These are phyloP conservation scores for Equus przewalskii DNA, from an alignment of 2,113 vertebrate species.

Conservation along the genomic window DNA sequence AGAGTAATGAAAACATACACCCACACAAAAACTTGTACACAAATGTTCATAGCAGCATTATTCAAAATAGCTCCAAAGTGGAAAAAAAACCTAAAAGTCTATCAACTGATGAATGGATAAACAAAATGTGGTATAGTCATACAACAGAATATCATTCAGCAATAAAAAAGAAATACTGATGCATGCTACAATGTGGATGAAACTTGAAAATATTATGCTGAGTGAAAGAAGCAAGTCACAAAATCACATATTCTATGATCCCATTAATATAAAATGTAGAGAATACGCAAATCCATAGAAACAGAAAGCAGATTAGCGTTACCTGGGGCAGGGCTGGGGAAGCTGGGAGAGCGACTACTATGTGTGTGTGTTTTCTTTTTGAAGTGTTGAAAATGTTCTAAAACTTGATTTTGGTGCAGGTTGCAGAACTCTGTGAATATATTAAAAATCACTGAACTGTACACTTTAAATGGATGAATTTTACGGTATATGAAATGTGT, in stretches of 20 bases:
- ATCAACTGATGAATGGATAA: background rate
- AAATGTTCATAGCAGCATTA: background rate
- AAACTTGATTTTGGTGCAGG: constrained; percentile 11
- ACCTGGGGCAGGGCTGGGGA: background rate
- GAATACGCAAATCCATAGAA: background rate
- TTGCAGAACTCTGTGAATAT: background rate
- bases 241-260: background rate
- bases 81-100: background rate
- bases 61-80: background rate
- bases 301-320: background rate
- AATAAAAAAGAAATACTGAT: background rate
- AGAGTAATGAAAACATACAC: background rate
- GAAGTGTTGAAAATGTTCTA: background rate
- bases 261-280: background rate
- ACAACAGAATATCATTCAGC: constrained; percentile 25
- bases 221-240: background rate
- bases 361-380: background rate
- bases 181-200: background rate
- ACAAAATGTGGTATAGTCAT: background rate
- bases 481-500: background rate
- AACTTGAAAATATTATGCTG: background rate
- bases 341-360: background rate
- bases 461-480: background rate
- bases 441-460: background rate
- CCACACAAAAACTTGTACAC: background rate